Percentiles rank a stretch among this genome's conserved stretches.
phyloP scores from a whole-genome alignment of 2,113 vertebrate species.

The Pagrus major region DNA sequence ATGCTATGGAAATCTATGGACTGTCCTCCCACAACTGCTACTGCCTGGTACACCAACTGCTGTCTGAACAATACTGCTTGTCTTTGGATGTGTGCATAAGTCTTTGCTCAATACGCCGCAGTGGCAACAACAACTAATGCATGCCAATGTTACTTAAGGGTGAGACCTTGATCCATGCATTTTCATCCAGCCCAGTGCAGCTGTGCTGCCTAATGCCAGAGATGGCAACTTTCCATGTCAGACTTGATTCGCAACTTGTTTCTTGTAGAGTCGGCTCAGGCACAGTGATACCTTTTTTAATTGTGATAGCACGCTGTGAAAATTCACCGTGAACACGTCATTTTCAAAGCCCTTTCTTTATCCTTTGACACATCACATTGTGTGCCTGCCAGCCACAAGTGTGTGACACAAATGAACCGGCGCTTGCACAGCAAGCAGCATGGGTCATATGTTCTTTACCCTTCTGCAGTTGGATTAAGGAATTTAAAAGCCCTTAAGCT shows the following conservation, averaged over 20 bases:
- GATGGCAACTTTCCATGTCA: slow-evolving; percentile 3
- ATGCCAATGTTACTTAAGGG: slow-evolving; percentile 5
- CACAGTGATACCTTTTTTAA: neutral
- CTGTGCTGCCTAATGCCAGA: neutral
- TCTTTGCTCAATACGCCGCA: neutral
- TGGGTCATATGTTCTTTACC: neutral
- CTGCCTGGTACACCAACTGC: slow-evolving; percentile 18
- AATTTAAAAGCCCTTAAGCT: slow-evolving; percentile 3
- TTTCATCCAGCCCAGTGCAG: neutral
- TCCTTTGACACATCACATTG: slow-evolving; percentile 15
- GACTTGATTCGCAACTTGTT: neutral
- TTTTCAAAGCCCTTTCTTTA: slow-evolving; percentile 1
- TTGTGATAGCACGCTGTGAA: neutral
- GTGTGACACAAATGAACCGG: neutral
- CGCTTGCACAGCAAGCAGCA: neutral
- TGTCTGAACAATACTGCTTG: slow-evolving; percentile 4
- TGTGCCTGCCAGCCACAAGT: slow-evolving; percentile 9
- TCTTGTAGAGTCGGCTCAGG: neutral
- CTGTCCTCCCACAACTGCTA: slow-evolving; percentile 40
- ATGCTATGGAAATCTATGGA: slow-evolving; percentile 41
- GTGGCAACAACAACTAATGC: neutral
- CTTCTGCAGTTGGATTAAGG: neutral
- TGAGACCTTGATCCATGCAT: slow-evolving; percentile 8
- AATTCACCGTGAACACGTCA: neutral
- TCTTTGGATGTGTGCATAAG: neutral